A percentile compares a stretch with the other conserved stretches of the same genome.
Evolutionary conservation across 2,797 vertebrate species (phyloP).

Genomic region (Taeniopygia guttata): DNA sequence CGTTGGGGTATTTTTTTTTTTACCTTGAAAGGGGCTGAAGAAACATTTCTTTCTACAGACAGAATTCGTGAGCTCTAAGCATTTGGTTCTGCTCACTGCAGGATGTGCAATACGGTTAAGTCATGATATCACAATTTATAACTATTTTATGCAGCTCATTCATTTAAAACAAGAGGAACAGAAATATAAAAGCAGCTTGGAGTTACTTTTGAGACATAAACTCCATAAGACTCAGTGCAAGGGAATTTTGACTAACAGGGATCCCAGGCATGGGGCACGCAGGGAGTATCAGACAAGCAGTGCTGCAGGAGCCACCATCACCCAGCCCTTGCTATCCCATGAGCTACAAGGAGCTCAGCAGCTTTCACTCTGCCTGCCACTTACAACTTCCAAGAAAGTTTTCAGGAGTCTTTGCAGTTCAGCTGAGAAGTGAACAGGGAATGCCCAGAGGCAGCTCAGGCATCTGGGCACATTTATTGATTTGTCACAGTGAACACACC

Average conservation of each 20-base stretch:
- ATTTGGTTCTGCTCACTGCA: background rate
- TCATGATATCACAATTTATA: background rate
- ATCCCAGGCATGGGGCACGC: rapidly evolving
- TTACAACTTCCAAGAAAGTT: background rate
- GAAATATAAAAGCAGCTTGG: background rate
- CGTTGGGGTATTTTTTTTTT: background rate
- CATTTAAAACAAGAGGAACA: background rate
- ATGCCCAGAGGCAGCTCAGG: background rate
- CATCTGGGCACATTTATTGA: background rate
- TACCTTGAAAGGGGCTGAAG: background rate
- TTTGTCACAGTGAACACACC: background rate
- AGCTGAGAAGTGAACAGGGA: background rate
- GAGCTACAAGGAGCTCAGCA: background rate
- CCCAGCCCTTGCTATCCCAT: background rate
- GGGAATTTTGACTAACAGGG: background rate
- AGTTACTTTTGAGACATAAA: background rate
- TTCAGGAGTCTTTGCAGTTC: background rate
- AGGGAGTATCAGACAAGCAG: background rate
- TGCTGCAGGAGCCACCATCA: background rate
- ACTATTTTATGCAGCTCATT: background rate
- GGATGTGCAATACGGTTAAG: background rate
- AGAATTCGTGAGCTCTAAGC: background rate
- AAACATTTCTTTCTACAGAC: background rate
- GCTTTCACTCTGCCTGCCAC: background rate
- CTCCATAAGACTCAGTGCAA: background rate